These are phyloP conservation scores for Larimichthys polyactis DNA, from an alignment of 2,113 vertebrate species.

Conservation along the genomic window DNA sequence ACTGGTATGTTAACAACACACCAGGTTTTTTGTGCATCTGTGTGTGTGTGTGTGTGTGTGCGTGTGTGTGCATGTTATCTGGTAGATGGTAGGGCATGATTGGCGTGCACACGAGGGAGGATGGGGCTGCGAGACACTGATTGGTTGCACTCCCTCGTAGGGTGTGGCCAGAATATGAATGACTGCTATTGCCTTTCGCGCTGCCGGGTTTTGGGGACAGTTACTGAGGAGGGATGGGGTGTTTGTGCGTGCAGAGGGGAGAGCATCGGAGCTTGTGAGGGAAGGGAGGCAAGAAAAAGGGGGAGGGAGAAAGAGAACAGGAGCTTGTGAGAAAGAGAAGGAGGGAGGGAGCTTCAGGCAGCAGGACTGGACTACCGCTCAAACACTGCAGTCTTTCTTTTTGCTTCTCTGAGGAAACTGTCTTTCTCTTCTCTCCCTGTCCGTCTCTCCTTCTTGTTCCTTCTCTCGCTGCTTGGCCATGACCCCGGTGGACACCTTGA, in stretches of 20 bases:
- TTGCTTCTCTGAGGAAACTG: constrained; percentile 74
- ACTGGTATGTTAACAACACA: constrained; percentile 85
- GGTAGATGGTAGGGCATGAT: constrained; percentile 53
- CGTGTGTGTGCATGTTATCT: constrained; percentile 28
- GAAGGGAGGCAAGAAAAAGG: constrained; percentile 49
- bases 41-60: constrained; percentile 34
- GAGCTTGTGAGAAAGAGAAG: constrained; percentile 58
- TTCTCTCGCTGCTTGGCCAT: constrained; percentile 52
- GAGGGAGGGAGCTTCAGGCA: constrained; percentile 78
- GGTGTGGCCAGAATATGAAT: constrained; percentile 79
- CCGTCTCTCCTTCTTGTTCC: constrained; percentile 39
- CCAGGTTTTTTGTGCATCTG: constrained; percentile 74
- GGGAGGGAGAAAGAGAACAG: constrained; percentile 46
- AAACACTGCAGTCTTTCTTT: constrained; percentile 84
- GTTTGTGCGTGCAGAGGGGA: constrained; percentile 56
- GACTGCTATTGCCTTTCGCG: constrained; percentile 67
- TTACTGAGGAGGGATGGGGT: constrained; percentile 69
- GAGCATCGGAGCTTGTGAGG: constrained; percentile 61
- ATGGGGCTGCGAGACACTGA: constrained; percentile 56
- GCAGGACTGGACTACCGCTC: constrained; percentile 76
- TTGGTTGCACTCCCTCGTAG: constrained; percentile 69
- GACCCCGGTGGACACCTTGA: constrained; percentile 67
- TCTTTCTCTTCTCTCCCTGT: constrained; percentile 53
- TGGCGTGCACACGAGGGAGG: constrained; percentile 60
- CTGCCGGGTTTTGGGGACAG: constrained; percentile 74